Evolutionary conservation across 92 coral and sea anemone species (phyloP), one percentile per base, ranked within the genome.

Genomic region (Palythoa grandis): DNA sequence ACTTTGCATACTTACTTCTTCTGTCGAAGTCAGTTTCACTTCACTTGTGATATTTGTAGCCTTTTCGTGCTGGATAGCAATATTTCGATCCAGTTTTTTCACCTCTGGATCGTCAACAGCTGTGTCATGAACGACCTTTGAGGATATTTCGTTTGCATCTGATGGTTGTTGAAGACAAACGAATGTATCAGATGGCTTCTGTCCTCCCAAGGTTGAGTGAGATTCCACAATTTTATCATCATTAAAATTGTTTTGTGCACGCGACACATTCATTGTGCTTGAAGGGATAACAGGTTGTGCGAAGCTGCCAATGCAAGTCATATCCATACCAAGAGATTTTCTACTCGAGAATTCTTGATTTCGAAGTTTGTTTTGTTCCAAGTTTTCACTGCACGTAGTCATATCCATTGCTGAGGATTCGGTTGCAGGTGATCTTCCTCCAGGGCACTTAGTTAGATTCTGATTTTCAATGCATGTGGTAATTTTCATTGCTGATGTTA

Each of bases 241-340:
- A 63, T 19, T 8, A 63, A 7, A 63, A 19, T 5, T 63, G 35
- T 63, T 23, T 5, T 63, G 69, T 48, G 20, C 39, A 23, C 5
- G 60, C 8, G 78, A 74, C 58, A n/a, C n/a, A 13, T 15, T n/a
- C 37, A 40, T 48, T 3, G 78, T 11, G 9, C 37, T 15, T n/a
- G 19, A 23, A 47, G 78, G 17, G 11, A 74, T 22, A 74, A 11
- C 58, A 74, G 54, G 25, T n/a, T 74, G 58, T 22, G 43, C 78
- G 16, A 74, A 74, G 19, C 19, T n/a, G 35, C 37, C 78, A 74
- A 48, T 12, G 39, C 78, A 47, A 15, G 78, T 74, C 2, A 47
- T 50, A 48, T 74, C 78, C 78, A 74, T 74, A 12, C 39, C 78
- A 50, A 50, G 78, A 20, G 37, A 74, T n/a, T 74, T 53, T 48